phyloP scores from a whole-genome alignment of 2,113 vertebrate genomes.

The Syngnathus typhle region DNA sequence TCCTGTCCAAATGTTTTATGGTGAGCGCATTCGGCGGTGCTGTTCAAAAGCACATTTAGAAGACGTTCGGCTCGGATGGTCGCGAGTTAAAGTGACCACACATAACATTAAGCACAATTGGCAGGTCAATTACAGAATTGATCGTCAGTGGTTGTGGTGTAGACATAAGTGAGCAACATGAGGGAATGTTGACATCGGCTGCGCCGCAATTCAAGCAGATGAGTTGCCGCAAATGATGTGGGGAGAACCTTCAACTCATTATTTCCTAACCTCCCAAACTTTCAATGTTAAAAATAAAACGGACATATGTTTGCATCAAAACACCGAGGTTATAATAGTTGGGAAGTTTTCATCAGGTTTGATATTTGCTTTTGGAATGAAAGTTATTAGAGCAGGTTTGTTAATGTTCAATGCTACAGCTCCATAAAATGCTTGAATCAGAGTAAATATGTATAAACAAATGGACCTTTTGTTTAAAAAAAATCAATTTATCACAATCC shows the following conservation, averaged over 20 bases:
- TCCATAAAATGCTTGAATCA: too few relatives aligned
- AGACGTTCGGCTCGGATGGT: background rate
- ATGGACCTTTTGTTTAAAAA: too few relatives aligned
- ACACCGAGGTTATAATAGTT: too few relatives aligned
- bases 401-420: too few relatives aligned
- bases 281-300: too few relatives aligned
- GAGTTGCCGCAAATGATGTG: background rate
- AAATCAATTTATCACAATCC: too few relatives aligned
- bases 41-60: background rate
- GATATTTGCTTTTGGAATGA: background rate
- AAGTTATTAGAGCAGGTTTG: too few relatives aligned
- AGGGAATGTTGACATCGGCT: conserved; percentile 2
- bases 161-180: background rate
- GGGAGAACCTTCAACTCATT: background rate
- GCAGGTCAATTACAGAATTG: background rate
- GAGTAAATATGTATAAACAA: too few relatives aligned
- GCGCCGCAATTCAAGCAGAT: background rate
- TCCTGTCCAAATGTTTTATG: conserved; percentile 37
- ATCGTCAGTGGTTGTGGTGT: background rate
- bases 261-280: background rate
- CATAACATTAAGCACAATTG: background rate
- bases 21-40: conserved; percentile 30
- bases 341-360: too few relatives aligned
- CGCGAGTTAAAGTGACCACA: background rate
- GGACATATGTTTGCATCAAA: too few relatives aligned